Evolutionary conservation across 2,797 vertebrate species (phyloP).

Genomic region (Tragopan temminckii): DNA sequence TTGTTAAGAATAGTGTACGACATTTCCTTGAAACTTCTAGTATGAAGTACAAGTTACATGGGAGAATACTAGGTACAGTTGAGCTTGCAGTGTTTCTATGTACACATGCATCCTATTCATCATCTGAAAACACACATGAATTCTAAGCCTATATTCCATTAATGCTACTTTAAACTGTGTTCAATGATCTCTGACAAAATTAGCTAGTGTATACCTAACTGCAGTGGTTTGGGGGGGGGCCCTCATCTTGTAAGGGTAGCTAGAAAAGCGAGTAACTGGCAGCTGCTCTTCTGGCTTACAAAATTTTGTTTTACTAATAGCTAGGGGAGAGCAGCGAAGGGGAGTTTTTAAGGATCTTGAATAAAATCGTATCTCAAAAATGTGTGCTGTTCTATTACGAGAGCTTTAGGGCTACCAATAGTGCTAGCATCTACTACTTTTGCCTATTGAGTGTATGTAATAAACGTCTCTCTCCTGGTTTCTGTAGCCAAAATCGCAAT

Average conservation of each 20-base stretch:
- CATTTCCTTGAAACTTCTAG: not conserved
- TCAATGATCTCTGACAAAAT: not conserved
- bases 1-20: not conserved
- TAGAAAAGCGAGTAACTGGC: not conserved
- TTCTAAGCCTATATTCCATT: not conserved
- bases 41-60: not conserved
- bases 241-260: not conserved
- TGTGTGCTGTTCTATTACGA: not conserved
- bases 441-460: not conserved
- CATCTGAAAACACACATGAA: too few relatives aligned
- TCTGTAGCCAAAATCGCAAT: constrained; percentile 90
- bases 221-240: too few relatives aligned
- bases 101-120: not conserved
- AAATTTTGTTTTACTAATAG: not conserved
- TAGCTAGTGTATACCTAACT: not conserved
- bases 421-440: not conserved
- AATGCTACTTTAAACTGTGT: not conserved
- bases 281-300: not conserved
- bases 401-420: constrained; percentile 52
- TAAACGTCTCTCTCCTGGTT: constrained; percentile 48
- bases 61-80: not conserved
- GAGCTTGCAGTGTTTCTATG: not conserved
- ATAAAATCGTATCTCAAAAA: not conserved
- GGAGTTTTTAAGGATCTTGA: not conserved
- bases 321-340: not conserved